phyloP scores from a whole-genome alignment of 2,797 vertebrate genomes.

The Gadopsis bispinosus region DNA sequence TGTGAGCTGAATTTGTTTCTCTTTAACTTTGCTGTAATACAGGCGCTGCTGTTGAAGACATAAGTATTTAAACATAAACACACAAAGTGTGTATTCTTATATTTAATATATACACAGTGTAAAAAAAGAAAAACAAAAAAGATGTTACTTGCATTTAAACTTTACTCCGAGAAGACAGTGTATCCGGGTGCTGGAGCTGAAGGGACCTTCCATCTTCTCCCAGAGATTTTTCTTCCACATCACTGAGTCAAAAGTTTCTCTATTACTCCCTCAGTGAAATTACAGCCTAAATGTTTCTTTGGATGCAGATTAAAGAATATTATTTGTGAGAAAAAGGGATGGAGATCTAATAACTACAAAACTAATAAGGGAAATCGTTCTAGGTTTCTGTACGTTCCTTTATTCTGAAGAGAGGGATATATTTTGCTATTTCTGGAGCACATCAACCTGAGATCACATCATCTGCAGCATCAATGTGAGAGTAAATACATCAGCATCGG shows the following conservation, averaged over 20 bases:
- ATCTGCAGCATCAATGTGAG: conserved; percentile 65
- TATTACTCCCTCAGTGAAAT: conserved; percentile 44
- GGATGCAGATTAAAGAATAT: conserved; percentile 62
- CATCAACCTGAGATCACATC: conserved; percentile 74
- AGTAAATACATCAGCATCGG: conserved; percentile 69
- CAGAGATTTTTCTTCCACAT: conserved; percentile 25
- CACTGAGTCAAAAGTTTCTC: conserved; percentile 40
- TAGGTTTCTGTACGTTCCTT: conserved; percentile 69
- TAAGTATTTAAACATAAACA: neutral
- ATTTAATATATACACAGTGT: neutral
- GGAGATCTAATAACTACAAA: conserved; percentile 75
- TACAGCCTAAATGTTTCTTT: conserved; percentile 47
- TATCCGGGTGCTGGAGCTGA: neutral
- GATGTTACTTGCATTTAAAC: neutral
- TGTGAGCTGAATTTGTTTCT: no score
- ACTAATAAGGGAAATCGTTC: conserved; percentile 70
- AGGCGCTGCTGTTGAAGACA: no score
- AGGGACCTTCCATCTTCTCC: conserved; percentile 29
- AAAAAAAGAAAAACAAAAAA: neutral
- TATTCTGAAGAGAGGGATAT: conserved; percentile 55
- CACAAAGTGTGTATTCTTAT: no score
- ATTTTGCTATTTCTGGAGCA: conserved; percentile 64
- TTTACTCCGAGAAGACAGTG: neutral
- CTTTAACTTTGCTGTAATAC: no score
- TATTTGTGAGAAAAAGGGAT: conserved; percentile 52